These are phyloP conservation scores for Zingel zingel DNA, from an alignment of 2,113 vertebrate species.

Conservation along the genomic window DNA sequence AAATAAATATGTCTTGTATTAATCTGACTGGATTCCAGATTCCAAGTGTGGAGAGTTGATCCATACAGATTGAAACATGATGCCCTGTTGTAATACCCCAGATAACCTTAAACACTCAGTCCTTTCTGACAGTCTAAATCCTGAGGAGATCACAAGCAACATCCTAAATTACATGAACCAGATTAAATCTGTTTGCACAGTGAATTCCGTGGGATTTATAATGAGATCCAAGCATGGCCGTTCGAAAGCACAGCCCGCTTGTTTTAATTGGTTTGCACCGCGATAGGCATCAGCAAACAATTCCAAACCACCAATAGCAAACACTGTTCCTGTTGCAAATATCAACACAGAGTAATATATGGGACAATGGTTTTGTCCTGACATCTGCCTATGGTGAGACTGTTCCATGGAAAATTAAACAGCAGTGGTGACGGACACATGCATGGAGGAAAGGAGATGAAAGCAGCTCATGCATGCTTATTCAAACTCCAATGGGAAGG, in stretches of 20 bases:
- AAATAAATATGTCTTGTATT: conserved; percentile 24
- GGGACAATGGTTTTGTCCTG: conserved; percentile 21
- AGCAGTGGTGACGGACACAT: neutral
- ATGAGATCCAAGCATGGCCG: neutral
- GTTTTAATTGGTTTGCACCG: conserved; percentile 29
- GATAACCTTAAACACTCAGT: conserved; percentile 24
- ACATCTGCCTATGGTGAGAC: neutral
- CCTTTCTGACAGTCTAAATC: conserved; percentile 34
- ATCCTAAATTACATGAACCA: conserved; percentile 25
- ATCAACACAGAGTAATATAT: conserved; percentile 36
- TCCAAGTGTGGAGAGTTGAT: neutral
- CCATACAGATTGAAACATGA: conserved; percentile 9
- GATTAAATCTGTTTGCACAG: conserved; percentile 51
- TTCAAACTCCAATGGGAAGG: conserved; percentile 11
- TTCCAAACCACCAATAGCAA: conserved; percentile 31
- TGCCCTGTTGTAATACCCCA: neutral
- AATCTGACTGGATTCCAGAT: conserved; percentile 19
- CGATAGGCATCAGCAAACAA: conserved; percentile 13
- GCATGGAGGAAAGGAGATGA: conserved; percentile 39
- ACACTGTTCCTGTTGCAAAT: conserved; percentile 32
- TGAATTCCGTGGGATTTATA: conserved; percentile 34
- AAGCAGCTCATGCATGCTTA: conserved; percentile 16
- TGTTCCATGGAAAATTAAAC: conserved; percentile 37
- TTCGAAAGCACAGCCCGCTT: neutral
- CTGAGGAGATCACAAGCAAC: conserved; percentile 25